Evolutionary conservation across 2,113 vertebrate species (phyloP).

Genomic region (Hydropotes inermis): DNA sequence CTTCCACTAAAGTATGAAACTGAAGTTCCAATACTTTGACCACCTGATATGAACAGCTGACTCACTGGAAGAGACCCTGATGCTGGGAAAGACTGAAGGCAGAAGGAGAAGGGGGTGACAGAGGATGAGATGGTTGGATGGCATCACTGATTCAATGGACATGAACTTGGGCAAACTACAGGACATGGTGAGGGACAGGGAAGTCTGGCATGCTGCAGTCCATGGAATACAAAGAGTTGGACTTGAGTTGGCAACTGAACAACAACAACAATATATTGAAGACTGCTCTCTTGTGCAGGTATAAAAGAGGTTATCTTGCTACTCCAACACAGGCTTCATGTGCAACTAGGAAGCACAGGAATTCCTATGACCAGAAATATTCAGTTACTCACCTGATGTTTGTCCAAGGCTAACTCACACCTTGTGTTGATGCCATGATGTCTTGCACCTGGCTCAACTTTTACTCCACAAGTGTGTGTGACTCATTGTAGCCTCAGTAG

Average conservation of each 20-base stretch:
- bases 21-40: neutral
- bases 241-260: neutral
- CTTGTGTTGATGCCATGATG: neutral
- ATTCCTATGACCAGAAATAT: neutral
- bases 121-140: neutral
- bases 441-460: neutral
- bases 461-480: neutral
- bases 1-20: neutral
- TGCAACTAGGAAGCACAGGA: neutral
- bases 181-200: neutral
- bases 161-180: neutral
- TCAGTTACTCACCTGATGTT: neutral
- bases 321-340: neutral
- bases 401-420: neutral
- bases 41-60: neutral
- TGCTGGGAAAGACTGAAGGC: neutral
- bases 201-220: neutral
- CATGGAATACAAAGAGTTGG: neutral
- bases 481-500: too few species aligned
- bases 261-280: neutral
- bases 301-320: neutral
- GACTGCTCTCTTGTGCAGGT: neutral
- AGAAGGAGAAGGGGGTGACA: neutral
- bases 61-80: neutral
- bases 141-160: neutral